Conservation (phyloP, 2,113 vertebrate genomes). For the Boleophthalmus pectinirostris region DNA sequence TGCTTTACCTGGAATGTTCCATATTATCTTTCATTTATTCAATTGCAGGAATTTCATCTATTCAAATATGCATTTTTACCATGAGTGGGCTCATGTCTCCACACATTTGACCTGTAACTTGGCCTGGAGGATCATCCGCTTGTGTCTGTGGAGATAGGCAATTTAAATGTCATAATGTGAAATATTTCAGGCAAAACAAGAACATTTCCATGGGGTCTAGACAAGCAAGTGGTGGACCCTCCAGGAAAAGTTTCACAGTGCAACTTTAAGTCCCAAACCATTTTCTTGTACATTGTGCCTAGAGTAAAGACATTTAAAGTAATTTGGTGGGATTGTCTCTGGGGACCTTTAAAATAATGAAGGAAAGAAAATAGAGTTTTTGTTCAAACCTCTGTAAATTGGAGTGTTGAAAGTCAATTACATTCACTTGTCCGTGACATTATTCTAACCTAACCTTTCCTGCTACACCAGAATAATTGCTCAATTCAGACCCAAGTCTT, state of each 20-base stretch:
- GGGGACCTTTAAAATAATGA: slow-evolving; percentile 13
- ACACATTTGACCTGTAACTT: too few species aligned
- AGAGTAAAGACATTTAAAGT: background rate
- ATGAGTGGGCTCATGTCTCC: too few species aligned
- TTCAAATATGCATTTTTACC: too few species aligned
- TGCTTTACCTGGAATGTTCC: too few species aligned
- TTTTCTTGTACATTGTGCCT: slow-evolving; percentile 1
- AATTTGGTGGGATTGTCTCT: slow-evolving; percentile 11
- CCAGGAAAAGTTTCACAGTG: background rate
- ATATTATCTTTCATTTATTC: too few species aligned
- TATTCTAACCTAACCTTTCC: slow-evolving; percentile 6
- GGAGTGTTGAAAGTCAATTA: slow-evolving; percentile 18
- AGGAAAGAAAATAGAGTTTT: slow-evolving; percentile 7
- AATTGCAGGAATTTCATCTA: too few species aligned
- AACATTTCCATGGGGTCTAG: too few species aligned
- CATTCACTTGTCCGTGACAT: slow-evolving; percentile 16
- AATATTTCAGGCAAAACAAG: too few species aligned
- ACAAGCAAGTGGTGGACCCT: too few species aligned
- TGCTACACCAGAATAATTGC: slow-evolving; percentile 44
- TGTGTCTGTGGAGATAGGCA: too few species aligned
- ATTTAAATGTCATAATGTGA: too few species aligned
- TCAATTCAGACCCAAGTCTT: slow-evolving; percentile 33
- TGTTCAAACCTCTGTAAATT: slow-evolving; percentile 18
- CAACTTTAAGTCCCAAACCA: background rate
- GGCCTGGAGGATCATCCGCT: too few species aligned